Base-by-base conservation (phyloP, 1,140 invertebrate species). In the Drosophila repletoides region DNA sequence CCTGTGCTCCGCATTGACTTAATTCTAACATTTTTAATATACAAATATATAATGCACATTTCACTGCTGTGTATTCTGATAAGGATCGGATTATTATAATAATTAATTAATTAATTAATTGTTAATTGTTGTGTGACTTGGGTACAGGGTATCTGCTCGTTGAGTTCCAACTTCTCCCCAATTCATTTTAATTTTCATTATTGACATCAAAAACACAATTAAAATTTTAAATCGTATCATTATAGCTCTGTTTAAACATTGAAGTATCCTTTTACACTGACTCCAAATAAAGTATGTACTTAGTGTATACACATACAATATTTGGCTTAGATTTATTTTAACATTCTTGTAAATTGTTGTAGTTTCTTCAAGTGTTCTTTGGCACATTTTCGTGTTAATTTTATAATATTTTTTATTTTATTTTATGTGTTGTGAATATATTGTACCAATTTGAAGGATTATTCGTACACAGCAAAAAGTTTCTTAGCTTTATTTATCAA, bases 321-420 rank as follows among this genome's bases (percentile, higher is more conserved):
- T 45, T 29, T 19, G 15, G 28, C 24, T 46, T 28, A 34, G 51
- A 53, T 41, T n/a, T 53, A 51, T 59, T 40, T 34, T 22, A 48
- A 61, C 46, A 61, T 31, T 41, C n/a, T n/a, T n/a, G n/a, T n/a
- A 21, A 7, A 28, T 58, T 36, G 6, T 14, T 22, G n/a, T n/a
- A n/a, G n/a, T n/a, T n/a, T 58, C 31, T 41, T 22, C 14, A 34
- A 3, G 19, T 34, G 21, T 36, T 61, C 58, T 49, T 68, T 68
- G 65, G 65, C 65, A 68, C 65, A 68, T 55, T 48, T 38, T 12
- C 34, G 43, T 48, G 5, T 41, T 43, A 28, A 7, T n/a, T 59
- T 21, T 10, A 33, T 43, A 29, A 48, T 59, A n/a, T 31, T 24
- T 7, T 31, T 10, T 12, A 14, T 21, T 21, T 41, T 1, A 28